Conservation (phyloP, 2,888 invertebrate genomes). For the Caenorhabditis uteleia region DNA sequence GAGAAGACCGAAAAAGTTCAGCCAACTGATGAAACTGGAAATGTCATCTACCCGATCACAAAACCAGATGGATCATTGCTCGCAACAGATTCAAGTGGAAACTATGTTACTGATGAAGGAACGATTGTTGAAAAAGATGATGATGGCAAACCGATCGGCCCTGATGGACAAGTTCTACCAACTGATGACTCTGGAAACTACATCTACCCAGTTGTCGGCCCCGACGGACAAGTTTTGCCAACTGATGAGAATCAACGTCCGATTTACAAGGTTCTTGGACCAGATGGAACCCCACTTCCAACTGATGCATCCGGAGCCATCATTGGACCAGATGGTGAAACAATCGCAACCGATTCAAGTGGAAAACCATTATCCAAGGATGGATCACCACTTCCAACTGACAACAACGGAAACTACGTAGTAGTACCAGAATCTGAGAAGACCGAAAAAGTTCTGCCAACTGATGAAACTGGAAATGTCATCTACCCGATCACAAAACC, state of each 20-base stretch:
- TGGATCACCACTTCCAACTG: conserved; percentile 30
- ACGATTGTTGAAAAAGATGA: conserved; percentile 8
- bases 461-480: conserved; percentile 11
- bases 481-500: conserved; percentile 25
- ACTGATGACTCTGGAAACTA: conserved; percentile 8
- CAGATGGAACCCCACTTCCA: conserved; percentile 13
- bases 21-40: conserved; percentile 22
- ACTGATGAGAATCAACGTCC: conserved; percentile 17
- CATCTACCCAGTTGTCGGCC: conserved; percentile 32
- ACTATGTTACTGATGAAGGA: conserved; percentile 6
- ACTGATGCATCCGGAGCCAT: conserved; percentile 7
- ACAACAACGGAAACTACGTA: conserved; percentile 14
- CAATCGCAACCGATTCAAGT: conserved; percentile 11
- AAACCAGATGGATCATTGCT: conserved; percentile 11
- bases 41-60: conserved; percentile 24
- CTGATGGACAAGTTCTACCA: conserved; percentile 19
- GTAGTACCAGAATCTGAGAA: conserved; percentile 3
- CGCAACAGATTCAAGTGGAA: conserved; percentile 15
- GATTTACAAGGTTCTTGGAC: conserved; percentile 20
- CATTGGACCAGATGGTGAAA: conserved; percentile 3
- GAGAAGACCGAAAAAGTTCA: neutral
- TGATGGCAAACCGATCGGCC: conserved; percentile 12
- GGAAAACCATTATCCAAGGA: conserved; percentile 37
- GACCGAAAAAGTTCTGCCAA: conserved; percentile 3
- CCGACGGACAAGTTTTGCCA: conserved; percentile 23